Percentiles rank a stretch among this genome's conserved stretches.
Conservation (phyloP, 2,797 vertebrate species). For the Lagodon rhomboides region DNA sequence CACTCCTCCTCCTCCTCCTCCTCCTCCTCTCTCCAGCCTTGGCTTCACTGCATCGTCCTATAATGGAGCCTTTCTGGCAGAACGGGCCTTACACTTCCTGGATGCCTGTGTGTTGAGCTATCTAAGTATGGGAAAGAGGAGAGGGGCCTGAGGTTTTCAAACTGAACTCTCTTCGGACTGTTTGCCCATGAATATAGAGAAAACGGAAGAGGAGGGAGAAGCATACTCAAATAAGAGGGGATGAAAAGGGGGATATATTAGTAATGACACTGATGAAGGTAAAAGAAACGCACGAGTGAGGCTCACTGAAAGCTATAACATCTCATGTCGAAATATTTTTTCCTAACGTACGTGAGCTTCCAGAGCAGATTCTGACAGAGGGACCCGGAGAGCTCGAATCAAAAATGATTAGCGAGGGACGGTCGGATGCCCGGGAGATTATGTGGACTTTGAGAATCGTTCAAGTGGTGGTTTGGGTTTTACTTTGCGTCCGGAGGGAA, state of each 20-base stretch:
- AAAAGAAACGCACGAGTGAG: background rate
- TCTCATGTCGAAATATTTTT: background rate
- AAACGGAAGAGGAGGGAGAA: background rate
- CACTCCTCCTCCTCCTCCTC: conserved; percentile 7
- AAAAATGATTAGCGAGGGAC: background rate
- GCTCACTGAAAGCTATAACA: conserved; percentile 7
- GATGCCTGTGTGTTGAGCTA: conserved; percentile 79
- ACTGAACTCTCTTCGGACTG: conserved; percentile 40
- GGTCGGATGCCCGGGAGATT: conserved; percentile 27
- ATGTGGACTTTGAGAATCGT: conserved; percentile 41
- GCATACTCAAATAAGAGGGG: background rate
- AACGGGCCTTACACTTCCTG: conserved; percentile 73
- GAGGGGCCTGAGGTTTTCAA: conserved; percentile 68
- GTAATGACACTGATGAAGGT: background rate
- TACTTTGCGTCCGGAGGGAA: conserved; percentile 32
- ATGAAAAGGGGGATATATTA: background rate
- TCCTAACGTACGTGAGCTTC: background rate
- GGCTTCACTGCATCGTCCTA: conserved; percentile 24
- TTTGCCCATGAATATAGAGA: conserved; percentile 35
- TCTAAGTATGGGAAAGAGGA: conserved; percentile 70
- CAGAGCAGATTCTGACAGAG: conserved; percentile 14
- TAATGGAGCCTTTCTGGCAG: conserved; percentile 68
- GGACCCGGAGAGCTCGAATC: background rate
- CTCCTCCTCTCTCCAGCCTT: conserved; percentile 33
- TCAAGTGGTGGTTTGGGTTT: too few relatives aligned